Conservation (phyloP, 2,797 vertebrate species). For the Sebastiscus albofasciatus region DNA sequence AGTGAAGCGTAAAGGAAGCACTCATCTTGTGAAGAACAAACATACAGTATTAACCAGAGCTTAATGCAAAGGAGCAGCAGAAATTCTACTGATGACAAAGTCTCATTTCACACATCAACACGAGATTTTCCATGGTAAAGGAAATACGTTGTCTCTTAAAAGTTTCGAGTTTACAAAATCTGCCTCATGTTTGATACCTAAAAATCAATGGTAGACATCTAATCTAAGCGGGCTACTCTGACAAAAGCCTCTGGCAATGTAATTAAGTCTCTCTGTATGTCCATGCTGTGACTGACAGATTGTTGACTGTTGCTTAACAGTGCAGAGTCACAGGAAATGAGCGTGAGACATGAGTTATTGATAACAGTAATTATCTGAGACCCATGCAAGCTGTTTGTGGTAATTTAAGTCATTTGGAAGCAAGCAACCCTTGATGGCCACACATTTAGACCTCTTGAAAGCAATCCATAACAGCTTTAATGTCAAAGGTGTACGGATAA, state of each 20-base stretch:
- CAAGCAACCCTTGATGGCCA: background rate
- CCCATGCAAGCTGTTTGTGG: constrained; percentile 25
- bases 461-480: background rate
- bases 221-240: background rate
- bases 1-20: background rate
- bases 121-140: constrained; percentile 1
- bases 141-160: background rate
- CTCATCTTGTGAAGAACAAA: background rate
- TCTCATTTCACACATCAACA: constrained; percentile 13
- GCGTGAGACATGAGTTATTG: constrained; percentile 39
- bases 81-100: background rate
- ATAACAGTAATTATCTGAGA: constrained; percentile 50
- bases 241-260: constrained; percentile 24
- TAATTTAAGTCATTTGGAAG: constrained; percentile 24
- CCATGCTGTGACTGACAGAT: constrained; percentile 36
- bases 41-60: background rate
- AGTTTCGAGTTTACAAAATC: background rate
- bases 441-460: background rate
- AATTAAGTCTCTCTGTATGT: constrained; percentile 35
- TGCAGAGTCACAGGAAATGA: constrained; percentile 44
- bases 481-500: background rate
- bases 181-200: constrained; percentile 1
- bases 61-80: background rate
- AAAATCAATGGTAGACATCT: constrained; percentile 7
- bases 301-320: constrained; percentile 44